Evolutionary conservation across 2,888 invertebrate species (phyloP).

Genomic region (Elmis aenea): DNA sequence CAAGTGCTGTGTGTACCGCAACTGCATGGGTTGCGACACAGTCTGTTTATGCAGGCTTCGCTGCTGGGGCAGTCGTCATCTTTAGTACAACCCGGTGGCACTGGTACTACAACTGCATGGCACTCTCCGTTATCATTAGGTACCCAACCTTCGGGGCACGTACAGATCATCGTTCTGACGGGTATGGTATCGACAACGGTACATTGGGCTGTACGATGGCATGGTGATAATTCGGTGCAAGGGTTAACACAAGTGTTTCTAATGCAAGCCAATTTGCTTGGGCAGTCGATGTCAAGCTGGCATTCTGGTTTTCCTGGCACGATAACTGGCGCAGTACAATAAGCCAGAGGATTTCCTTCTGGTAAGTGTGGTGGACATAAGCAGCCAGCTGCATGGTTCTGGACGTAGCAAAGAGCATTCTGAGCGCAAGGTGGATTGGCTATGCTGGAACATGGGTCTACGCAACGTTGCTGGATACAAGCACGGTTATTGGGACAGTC

Average conservation of each 20-base stretch:
- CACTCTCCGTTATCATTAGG: constrained; percentile 77
- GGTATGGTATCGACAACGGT: constrained; percentile 80
- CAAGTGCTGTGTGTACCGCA: constrained; percentile 83
- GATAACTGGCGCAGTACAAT: constrained; percentile 57
- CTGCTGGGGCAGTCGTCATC: constrained; percentile 73
- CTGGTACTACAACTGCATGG: constrained; percentile 63
- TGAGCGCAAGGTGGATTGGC: constrained; percentile 71
- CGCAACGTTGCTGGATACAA: constrained; percentile 67
- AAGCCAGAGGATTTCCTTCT: constrained; percentile 73
- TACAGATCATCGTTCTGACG: constrained; percentile 82
- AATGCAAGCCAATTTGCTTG: constrained; percentile 75
- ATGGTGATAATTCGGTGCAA: constrained; percentile 71
- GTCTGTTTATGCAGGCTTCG: constrained; percentile 80
- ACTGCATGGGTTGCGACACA: constrained; percentile 82
- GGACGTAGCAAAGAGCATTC: constrained; percentile 75
- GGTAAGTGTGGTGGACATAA: constrained; percentile 77
- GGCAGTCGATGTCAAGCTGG: constrained; percentile 72
- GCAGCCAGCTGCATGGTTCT: constrained; percentile 77
- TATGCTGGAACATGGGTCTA: constrained; percentile 69
- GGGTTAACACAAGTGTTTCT: constrained; percentile 74
- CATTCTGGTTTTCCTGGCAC: constrained; percentile 62
- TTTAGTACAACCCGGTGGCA: constrained; percentile 69
- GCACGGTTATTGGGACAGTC: constrained; percentile 75
- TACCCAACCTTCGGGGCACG: constrained; percentile 80
- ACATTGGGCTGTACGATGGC: constrained; percentile 69